Base-by-base conservation (phyloP, 2,888 invertebrate genomes). In the Sylvicola cinctus region DNA sequence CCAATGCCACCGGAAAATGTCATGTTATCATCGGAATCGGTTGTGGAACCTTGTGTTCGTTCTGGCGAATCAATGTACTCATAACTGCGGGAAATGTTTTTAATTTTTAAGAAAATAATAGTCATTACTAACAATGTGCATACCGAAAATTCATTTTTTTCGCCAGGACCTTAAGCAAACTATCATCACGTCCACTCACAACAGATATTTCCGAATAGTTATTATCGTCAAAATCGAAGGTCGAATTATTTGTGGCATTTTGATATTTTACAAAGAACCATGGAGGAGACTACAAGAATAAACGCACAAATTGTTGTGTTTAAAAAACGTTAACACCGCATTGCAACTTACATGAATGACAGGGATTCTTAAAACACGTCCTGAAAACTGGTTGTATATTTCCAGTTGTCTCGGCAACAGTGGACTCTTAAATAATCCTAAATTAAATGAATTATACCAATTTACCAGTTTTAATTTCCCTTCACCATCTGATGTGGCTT, bases 261-360 rank as follows among this genome's bases (percentile, higher is more conserved):
- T 61, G 61, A 48, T 72, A 72, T 36, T 55, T 61, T 1, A 79
- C 74, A 50, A 77, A 79, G 54, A 75, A 71, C 79, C 79, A 79
- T 1, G 79, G 79, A 1, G 79, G 79, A 3, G 68, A 68, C 70
- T 70, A 34, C 16, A 42, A 16, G 20, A 17, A 14, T 11, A 32
- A 31, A 35, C 27, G 26, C 13, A 33, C 11, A 30, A 31, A 17
- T 20, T n/a, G 14, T 28, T 6, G 3, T 26, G 3, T 16, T 1
- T 17, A 8, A 29, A 25, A 2, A 33, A 16, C 16, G 7, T 6
- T 17, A 16, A 16, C 3, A 16, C 10, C 14, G 10, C 12, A 34
- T 23, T 34, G 6, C n/a, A 28, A 48, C 65, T 61, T 53, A 77
- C 78, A 49, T 79, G 75, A 41, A 78, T 62, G 2, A 79, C 77